A percentile compares a stretch with the other conserved stretches of the same genome.
These are phyloP conservation scores for Pseudomyrmex gracilis DNA, from an alignment of 1,140 invertebrate genomes.

Conservation along the genomic window DNA sequence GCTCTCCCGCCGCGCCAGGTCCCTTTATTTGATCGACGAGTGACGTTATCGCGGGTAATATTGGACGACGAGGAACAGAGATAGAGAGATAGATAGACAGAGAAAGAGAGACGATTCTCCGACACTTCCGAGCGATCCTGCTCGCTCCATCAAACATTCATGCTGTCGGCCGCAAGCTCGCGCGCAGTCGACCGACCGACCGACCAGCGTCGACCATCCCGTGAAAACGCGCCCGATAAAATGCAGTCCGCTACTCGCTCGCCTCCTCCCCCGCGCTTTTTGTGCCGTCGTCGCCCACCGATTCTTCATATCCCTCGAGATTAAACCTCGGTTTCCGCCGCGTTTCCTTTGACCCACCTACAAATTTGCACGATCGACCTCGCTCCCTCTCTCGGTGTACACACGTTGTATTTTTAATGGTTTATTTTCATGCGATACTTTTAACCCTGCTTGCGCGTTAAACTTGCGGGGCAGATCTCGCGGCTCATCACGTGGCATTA, in stretches of 20 bases:
- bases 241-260: slow-evolving; percentile 39
- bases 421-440: slow-evolving; percentile 7
- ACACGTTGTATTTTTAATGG: slow-evolving; percentile 39
- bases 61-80: slow-evolving; percentile 60
- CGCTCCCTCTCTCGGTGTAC: not conserved
- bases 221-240: slow-evolving; percentile 71
- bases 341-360: slow-evolving; percentile 47
- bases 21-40: slow-evolving; percentile 73
- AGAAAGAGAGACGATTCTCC: slow-evolving; percentile 25
- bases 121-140: slow-evolving; percentile 65
- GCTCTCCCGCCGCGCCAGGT: slow-evolving; percentile 13
- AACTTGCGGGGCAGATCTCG: too few relatives aligned
- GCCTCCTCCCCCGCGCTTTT: slow-evolving; percentile 19
- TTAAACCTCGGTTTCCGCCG: slow-evolving; percentile 55
- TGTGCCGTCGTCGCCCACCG: slow-evolving; percentile 51
- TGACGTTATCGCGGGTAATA: slow-evolving; percentile 74
- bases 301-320: slow-evolving; percentile 53
- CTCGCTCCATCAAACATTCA: slow-evolving; percentile 75
- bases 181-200: slow-evolving; percentile 56
- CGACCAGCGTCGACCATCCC: slow-evolving; percentile 10
- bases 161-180: slow-evolving; percentile 64
- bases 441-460: too few relatives aligned
- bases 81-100: not conserved
- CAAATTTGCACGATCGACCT: slow-evolving; percentile 37
- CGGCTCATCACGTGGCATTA: not conserved